Evolutionary conservation across 2,888 invertebrate species (phyloP).

Genomic region (Bembecia ichneumoniformis): DNA sequence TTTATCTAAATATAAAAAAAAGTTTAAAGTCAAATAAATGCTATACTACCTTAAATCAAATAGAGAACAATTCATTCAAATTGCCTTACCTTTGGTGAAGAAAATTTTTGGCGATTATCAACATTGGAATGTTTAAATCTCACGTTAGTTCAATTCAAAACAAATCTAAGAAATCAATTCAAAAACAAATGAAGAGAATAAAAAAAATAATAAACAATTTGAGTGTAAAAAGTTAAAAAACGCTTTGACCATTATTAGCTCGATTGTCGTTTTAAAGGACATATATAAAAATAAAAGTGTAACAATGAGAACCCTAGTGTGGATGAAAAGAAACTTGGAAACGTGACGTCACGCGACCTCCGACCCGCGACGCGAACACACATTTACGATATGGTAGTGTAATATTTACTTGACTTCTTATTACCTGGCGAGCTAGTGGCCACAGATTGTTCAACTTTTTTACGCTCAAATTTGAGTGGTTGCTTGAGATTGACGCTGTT

Average conservation of each 20-base stretch:
- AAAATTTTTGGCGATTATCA: constrained; percentile 50
- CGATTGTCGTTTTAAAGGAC: constrained; percentile 30
- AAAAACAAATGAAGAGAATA: constrained; percentile 35
- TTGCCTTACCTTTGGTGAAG: constrained; percentile 67
- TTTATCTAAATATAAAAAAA: constrained; percentile 18
- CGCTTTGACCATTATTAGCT: constrained; percentile 72
- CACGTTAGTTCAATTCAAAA: constrained; percentile 38
- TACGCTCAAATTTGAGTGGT: constrained; percentile 79
- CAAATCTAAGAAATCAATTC: constrained; percentile 45
- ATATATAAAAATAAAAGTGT: constrained; percentile 36
- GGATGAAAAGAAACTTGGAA: constrained; percentile 24
- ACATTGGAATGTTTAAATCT: constrained; percentile 62
- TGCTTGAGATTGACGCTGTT: constrained; percentile 86
- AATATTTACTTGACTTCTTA: constrained; percentile 75
- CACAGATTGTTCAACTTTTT: constrained; percentile 75
- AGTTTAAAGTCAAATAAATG: constrained; percentile 69
- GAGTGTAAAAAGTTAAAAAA: constrained; percentile 75
- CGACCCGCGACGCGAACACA: constrained; percentile 32
- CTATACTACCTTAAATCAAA: constrained; percentile 69
- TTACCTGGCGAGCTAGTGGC: constrained; percentile 75
- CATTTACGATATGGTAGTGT: constrained; percentile 72
- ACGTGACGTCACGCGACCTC: constrained; percentile 24
- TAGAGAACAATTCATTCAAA: constrained; percentile 48
- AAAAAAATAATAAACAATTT: constrained; percentile 49
- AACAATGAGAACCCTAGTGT: constrained; percentile 42